These are phyloP conservation scores for Siniperca chuatsi DNA, from an alignment of 2,113 vertebrate species.

Conservation along the genomic window DNA sequence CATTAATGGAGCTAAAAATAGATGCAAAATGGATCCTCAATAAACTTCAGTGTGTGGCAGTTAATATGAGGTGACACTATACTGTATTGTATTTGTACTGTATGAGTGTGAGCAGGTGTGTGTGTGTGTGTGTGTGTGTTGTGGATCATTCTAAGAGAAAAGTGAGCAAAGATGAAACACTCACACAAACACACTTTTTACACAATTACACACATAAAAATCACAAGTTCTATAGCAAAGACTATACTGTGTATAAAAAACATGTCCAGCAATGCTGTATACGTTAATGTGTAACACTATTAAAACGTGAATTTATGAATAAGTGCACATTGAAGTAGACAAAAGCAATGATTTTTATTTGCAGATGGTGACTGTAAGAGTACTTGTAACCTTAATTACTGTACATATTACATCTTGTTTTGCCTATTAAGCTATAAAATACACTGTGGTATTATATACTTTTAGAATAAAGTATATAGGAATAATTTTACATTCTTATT, in stretches of 20 bases:
- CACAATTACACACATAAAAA: not conserved
- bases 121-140: not conserved
- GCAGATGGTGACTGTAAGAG: not conserved
- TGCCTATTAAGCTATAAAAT: not conserved
- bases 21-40: constrained; percentile 1
- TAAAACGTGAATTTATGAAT: not conserved
- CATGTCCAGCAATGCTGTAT: not conserved
- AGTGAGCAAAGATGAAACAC: not conserved
- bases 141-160: not conserved
- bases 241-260: not conserved
- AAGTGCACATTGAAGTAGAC: not conserved
- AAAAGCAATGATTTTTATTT: not conserved
- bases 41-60: not conserved
- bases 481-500: not conserved
- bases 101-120: not conserved
- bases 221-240: not conserved
- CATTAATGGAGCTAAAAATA: constrained; percentile 48
- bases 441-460: not conserved
- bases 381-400: not conserved
- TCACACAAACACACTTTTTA: not conserved
- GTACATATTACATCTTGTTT: not conserved
- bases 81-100: not conserved
- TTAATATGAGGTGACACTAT: not conserved
- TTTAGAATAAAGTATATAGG: not conserved
- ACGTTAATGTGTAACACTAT: not conserved